Percentiles rank a stretch among this genome's conserved stretches.
Conservation (phyloP, 2,113 vertebrate species). For the Capra hircus region DNA sequence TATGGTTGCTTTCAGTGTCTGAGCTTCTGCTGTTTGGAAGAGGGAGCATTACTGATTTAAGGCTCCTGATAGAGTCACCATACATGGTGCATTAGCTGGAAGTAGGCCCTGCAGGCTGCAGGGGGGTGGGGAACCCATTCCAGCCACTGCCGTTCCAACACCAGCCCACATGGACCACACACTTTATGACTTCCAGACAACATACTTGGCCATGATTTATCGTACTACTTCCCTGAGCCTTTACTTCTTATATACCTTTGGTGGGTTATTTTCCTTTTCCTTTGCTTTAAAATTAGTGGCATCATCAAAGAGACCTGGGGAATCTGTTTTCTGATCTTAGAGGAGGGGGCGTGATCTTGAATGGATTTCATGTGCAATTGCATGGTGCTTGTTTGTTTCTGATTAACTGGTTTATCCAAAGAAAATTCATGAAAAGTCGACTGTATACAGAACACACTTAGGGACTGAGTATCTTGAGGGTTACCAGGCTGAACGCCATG, state of each 20-base stretch:
- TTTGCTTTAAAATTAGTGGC: background rate
- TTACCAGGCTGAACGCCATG: rapidly evolving
- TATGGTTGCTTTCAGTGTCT: background rate
- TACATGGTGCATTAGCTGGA: background rate
- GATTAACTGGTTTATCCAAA: background rate
- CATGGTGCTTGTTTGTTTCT: background rate
- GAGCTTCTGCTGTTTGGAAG: background rate
- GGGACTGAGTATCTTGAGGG: rapidly evolving
- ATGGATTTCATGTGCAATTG: rapidly evolving
- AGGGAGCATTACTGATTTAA: background rate
- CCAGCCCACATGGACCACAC: rapidly evolving
- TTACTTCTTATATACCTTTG: background rate
- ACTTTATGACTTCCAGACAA: background rate
- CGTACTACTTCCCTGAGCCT: background rate
- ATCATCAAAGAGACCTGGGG: background rate
- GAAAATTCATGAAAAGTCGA: background rate
- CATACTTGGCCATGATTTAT: background rate
- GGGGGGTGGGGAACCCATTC: background rate
- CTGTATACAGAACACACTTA: background rate
- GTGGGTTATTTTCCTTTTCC: background rate
- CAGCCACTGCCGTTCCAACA: background rate
- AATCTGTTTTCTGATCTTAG: background rate
- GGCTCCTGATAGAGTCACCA: rapidly evolving
- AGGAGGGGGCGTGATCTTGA: background rate
- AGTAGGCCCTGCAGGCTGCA: rapidly evolving